Evolutionary conservation across 2,113 vertebrate species (phyloP).

Genomic region (Scophthalmus maximus): DNA sequence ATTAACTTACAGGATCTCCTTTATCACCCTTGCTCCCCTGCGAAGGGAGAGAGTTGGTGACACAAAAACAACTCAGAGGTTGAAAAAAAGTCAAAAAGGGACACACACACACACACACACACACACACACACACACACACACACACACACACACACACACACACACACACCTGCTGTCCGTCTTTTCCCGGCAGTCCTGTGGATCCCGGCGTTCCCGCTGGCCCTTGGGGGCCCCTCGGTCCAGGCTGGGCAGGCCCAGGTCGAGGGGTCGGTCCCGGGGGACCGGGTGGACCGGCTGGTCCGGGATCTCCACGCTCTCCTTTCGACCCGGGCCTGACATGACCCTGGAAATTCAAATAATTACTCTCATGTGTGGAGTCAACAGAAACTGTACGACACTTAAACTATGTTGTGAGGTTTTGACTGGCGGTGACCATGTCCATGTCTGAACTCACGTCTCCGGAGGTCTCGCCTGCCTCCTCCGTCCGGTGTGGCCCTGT

Average conservation of each 20-base stretch:
- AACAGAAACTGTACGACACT: neutral
- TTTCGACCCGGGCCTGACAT: slow-evolving; percentile 58
- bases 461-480: slow-evolving; percentile 56
- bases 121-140: slow-evolving; percentile 47
- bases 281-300: slow-evolving; percentile 69
- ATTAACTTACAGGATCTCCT: slow-evolving; percentile 76
- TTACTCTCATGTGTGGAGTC: neutral
- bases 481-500: slow-evolving; percentile 62
- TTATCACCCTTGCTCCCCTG: slow-evolving; percentile 80
- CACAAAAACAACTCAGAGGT: neutral
- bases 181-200: slow-evolving; percentile 71
- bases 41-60: neutral
- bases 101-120: slow-evolving; percentile 47
- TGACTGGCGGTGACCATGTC: neutral
- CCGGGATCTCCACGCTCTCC: slow-evolving; percentile 80
- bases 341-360: slow-evolving; percentile 45
- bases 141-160: neutral
- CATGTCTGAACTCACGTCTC: slow-evolving; percentile 52
- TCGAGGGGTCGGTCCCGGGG: slow-evolving; percentile 52
- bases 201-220: slow-evolving; percentile 63
- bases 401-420: neutral
- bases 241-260: slow-evolving; percentile 56
- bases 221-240: slow-evolving; percentile 69
- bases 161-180: slow-evolving; percentile 70
- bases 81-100: too few species aligned